Base-by-base conservation (phyloP, 1,140 invertebrate species). In the Cotesia vestalis region DNA sequence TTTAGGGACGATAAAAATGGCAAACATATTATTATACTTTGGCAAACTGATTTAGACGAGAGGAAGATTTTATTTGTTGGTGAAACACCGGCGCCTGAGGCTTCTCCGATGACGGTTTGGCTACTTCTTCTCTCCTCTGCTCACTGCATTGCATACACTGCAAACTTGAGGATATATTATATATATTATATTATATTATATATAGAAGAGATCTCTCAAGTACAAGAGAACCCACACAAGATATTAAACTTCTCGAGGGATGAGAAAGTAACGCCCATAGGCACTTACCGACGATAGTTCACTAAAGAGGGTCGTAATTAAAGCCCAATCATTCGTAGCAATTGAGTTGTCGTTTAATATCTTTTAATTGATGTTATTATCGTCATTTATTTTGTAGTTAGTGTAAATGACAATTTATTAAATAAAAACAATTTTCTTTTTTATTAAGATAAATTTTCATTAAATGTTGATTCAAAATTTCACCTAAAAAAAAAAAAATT, bases 11-110 rank as follows among this genome's bases (percentile, higher is more conserved):
- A 27, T 27, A 27, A 27, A 27, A 27, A 27, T 27, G 27, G 27
- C 27, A 27, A 46, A 46, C 40, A 46, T 46, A 46, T 46, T 6
- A 46, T 27, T 27, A 27, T 27, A 27, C 27, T 27, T 27, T 27
- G 11, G 11, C 40, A 84, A 84, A 85, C 81, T 85, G 83, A 86
- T 84, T 86, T 83, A 81, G 83, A 85, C 82, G 78, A 82, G 63
- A 51, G 3, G 81, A 81, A 85, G 83, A 86, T 6, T 46, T 46
- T 46, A 46, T 85, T 84, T 85, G 84, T 86, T 82, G 82, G 78
- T 46, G 11, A 84, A 83, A 80, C 66, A 61, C 57, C 73, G 38
- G 38, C 27, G 61, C 66, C 69, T 66, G 67, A 72, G 75, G 66
- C 73, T 55, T 64, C 64, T 51, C 71, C 51, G 53, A 40, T 63